Evolutionary conservation across 2,797 vertebrate species (phyloP), one percentile per base, ranked within the genome.

Genomic region (Spinus pinus): DNA sequence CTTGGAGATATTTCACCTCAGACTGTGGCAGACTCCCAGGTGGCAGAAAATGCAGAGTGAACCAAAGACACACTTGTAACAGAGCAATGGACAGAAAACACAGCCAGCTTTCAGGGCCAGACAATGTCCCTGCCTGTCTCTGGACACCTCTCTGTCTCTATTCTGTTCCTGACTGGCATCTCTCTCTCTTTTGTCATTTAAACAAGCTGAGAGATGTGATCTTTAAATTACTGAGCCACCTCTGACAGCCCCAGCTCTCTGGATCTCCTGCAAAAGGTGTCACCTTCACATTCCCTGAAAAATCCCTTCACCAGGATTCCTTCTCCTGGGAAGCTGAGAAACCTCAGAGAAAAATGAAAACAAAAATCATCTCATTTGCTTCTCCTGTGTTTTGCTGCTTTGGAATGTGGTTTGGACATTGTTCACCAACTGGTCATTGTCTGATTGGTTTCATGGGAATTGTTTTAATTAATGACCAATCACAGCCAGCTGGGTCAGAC

Each of bases 1-100:
- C 82, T 79, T 53, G 87, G 82, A 66, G 74, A 33, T 86, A 81
- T 21, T 90, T 88, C 67, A 81, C 78, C 65, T 97, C 51, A 18
- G 67, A 27, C 35, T 66, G 18, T 74, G 88, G 73, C 88, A 91
- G 50, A 14, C 27, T 84, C 67, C 41, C 0, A 33, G 75, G 69
- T 1, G 5, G 79, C 49, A 85, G 31, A 84, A 80, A 83, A 81
- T 10, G 49, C 83, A 57, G 41, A 31, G 47, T 7, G 21, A 78
- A 64, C 31, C 61, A 79, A 81, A 91, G 88, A 46, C 53, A 39
- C 2, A 6, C 42, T 75, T 57, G 54, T 83, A 84, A 37, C 9
- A 50, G 31, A 64, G 69, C 4, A 3, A 54, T 0, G 50, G 66
- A 65, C 47, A 62, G 86, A 22, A 72, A 92, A 73, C 67, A 79